These are phyloP conservation scores for Chrysocyon brachyurus DNA, from an alignment of 2,797 vertebrate species.

Conservation along the genomic window DNA sequence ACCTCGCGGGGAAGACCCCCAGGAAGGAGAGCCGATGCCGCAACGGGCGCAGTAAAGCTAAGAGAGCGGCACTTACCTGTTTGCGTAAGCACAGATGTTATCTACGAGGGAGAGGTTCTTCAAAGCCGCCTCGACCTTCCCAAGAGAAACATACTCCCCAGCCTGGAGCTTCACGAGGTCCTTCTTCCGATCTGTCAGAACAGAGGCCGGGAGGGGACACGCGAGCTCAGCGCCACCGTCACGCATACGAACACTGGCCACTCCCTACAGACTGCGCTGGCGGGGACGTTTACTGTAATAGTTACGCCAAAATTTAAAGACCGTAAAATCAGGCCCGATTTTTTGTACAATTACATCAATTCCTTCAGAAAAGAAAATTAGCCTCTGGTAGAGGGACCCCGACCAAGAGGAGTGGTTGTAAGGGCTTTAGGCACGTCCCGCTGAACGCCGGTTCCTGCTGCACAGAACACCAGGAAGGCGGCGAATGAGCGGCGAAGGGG, in stretches of 20 bases:
- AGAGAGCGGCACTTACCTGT: constrained; percentile 90
- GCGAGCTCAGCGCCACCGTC: no score
- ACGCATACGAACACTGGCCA: neutral
- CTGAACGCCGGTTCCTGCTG: neutral
- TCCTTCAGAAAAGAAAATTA: neutral
- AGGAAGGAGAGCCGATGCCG: no score
- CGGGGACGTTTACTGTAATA: neutral
- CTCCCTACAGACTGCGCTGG: neutral
- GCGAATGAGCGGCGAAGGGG: no score
- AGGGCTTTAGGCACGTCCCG: neutral
- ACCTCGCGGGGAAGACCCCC: no score
- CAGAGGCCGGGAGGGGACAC: neutral
- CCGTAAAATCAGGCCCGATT: neutral
- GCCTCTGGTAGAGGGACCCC: neutral
- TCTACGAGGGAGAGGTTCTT: constrained; percentile 96
- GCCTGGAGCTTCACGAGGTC: constrained; percentile 98
- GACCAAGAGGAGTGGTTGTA: neutral
- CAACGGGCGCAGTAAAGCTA: no score
- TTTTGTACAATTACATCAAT: neutral
- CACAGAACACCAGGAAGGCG: neutral
- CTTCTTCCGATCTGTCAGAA: constrained; percentile 95
- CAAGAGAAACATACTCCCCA: constrained; percentile 98
- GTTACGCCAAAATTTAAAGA: neutral
- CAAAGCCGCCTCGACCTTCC: constrained; percentile 96
- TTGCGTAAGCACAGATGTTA: constrained; percentile 98